Evolutionary conservation across 2,113 vertebrate genomes (phyloP).

Genomic region (Crotophaga sulcirostris): DNA sequence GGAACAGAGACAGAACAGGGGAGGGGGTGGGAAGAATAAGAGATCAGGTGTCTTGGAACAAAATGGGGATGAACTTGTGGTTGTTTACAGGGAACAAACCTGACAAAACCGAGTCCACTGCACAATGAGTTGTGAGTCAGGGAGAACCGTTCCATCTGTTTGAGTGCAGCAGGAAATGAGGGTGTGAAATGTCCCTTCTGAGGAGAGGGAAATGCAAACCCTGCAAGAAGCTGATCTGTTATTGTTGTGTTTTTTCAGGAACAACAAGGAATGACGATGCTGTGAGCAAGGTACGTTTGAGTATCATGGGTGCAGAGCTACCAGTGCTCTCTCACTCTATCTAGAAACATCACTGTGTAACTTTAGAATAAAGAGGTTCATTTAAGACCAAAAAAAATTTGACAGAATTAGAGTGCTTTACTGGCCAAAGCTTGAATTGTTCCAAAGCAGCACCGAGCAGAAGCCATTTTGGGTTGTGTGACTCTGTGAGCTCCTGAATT

Average conservation of each 20-base stretch:
- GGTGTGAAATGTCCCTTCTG: background rate
- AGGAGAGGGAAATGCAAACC: background rate
- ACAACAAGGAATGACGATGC: constrained; percentile 14
- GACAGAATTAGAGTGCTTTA: background rate
- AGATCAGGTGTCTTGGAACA: background rate
- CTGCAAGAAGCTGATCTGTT: background rate
- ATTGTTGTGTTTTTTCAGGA: constrained; percentile 27
- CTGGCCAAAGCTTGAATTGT: background rate
- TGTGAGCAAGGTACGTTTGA: constrained; percentile 10
- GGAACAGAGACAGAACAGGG: no score
- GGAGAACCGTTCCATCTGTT: no score
- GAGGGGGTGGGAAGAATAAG: background rate
- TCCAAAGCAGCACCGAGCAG: background rate
- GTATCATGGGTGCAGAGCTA: background rate
- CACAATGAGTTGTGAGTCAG: no score
- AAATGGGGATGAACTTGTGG: background rate
- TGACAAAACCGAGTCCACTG: no score
- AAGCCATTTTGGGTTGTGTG: background rate
- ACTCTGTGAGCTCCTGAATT: background rate
- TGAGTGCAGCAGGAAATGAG: background rate
- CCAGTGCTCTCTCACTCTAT: no score
- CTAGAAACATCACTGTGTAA: no score
- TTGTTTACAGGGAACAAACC: background rate
- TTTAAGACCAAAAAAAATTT: background rate
- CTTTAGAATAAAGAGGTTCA: background rate